A percentile compares a stretch with the other conserved stretches of the same genome.
phyloP scores from a whole-genome alignment of 92 coral and sea anemone species.

The Micromussa lordhowensis region DNA sequence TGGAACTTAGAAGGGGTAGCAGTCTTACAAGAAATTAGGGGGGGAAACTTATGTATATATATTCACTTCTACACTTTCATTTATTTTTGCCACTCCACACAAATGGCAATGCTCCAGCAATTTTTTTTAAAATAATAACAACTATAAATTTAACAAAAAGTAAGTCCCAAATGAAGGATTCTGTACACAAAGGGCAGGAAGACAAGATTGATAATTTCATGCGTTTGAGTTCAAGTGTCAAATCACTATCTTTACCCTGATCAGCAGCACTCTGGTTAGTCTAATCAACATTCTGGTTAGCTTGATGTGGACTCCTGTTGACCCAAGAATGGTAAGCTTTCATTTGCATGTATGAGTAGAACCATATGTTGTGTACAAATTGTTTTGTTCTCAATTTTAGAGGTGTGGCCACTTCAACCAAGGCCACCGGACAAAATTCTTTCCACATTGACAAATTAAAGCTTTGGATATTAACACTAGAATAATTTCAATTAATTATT shows the following conservation, averaged over 20 bases:
- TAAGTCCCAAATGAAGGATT: background rate
- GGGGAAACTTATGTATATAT: background rate
- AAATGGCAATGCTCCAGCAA: background rate
- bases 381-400: too few species aligned
- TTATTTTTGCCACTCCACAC: background rate
- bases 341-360: too few species aligned
- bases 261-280: background rate
- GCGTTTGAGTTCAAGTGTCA: background rate
- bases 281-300: too few species aligned
- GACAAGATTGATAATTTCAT: background rate
- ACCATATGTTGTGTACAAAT: too few species aligned
- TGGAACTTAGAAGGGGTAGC: too few species aligned
- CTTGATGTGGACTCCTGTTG: background rate
- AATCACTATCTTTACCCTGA: background rate
- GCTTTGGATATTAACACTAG: too few species aligned
- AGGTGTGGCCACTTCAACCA: too few species aligned
- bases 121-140: background rate
- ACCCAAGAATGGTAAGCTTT: background rate
- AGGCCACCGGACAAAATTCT: too few species aligned
- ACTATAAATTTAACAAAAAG: slow-evolving; percentile 1
- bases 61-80: slow-evolving; percentile 5
- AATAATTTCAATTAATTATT: too few species aligned
- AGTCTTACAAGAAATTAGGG: too few species aligned
- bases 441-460: too few species aligned
- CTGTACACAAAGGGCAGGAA: slow-evolving; percentile 21